Conservation (phyloP, 1,140 invertebrate genomes). For the Pseudobourletiella spinata region DNA sequence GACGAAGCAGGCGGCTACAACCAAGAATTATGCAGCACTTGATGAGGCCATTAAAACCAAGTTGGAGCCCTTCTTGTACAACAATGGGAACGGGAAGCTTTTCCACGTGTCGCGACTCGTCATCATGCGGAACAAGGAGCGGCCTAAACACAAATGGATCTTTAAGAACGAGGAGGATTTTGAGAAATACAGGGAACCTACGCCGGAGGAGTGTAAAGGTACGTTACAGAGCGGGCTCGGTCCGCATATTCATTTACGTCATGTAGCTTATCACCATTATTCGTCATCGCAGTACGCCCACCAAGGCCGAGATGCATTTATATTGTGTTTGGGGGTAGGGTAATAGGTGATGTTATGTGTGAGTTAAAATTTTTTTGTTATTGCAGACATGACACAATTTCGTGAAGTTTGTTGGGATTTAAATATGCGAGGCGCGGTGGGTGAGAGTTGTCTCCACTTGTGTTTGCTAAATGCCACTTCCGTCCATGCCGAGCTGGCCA, state of each 20-base stretch:
- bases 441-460: conserved; percentile 80
- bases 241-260: background rate
- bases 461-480: conserved; percentile 86
- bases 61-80: conserved; percentile 86
- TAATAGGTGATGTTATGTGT: background rate
- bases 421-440: conserved; percentile 85
- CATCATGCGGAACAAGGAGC: conserved; percentile 73
- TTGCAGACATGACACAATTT: conserved; percentile 48
- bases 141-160: conserved; percentile 54
- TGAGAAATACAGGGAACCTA: conserved; percentile 29
- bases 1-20: conserved; percentile 83
- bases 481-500: conserved; percentile 84
- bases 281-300: background rate
- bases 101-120: conserved; percentile 81
- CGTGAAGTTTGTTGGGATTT: conserved; percentile 87
- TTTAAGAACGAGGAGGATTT: conserved; percentile 34
- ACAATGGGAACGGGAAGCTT: conserved; percentile 78
- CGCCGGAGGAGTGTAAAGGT: conserved; percentile 28
- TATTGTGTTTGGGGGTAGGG: background rate
- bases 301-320: background rate
- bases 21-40: conserved; percentile 76
- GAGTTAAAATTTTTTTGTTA: background rate
- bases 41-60: conserved; percentile 83
- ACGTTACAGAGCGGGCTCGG: background rate
- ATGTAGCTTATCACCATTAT: background rate